Evolutionary conservation across 2,113 vertebrate species (phyloP), one percentile per base, ranked within the genome.

Genomic region (Neolamprologus devosi): DNA sequence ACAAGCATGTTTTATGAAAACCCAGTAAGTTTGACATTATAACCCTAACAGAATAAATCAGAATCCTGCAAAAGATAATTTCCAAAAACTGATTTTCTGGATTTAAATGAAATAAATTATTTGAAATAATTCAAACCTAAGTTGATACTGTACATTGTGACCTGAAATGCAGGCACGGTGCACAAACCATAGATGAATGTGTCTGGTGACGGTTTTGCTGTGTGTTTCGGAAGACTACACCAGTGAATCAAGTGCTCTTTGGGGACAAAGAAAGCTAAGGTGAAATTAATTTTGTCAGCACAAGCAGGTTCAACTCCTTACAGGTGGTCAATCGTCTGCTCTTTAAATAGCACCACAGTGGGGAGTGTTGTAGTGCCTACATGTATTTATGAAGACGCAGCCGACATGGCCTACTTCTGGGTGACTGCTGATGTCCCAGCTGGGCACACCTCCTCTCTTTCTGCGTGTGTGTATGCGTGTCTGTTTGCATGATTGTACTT

Each of bases 351-450:
- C 82, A 81, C 68, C 8, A 3, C 54, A 73, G 85, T n/a, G 57
- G 85, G 63, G 70, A 75, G 45, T 1, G 1, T 30, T 81, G 88
- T 81, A 33, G 79, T 68, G 49, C 37, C 84, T 84, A 68, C 83
- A 89, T 94, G 86, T 92, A 93, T 96, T 95, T 91, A 93, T 94
- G 90, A 95, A 93, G 91, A 91, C 60, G 54, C 85, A 86, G n/a
- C 47, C 42, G 49, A 68, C 19, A 11, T 94, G 93, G 82, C 90
- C 94, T 94, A 93, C 86, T 95, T 96, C 89, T 92, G 87, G 68
- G 81, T 86, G 86, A 89, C 70, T 91, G 78, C 91, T 92, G 85
- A 85, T 79, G 89, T 88, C 79, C 82, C 87, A 81, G 68, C 5
- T 28, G 45, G 49, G 28, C 23, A 26, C 55, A 87, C 68, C 30